Evolutionary conservation across 2,888 invertebrate genomes (phyloP).

Genomic region (Leptothorax acervorum): DNA sequence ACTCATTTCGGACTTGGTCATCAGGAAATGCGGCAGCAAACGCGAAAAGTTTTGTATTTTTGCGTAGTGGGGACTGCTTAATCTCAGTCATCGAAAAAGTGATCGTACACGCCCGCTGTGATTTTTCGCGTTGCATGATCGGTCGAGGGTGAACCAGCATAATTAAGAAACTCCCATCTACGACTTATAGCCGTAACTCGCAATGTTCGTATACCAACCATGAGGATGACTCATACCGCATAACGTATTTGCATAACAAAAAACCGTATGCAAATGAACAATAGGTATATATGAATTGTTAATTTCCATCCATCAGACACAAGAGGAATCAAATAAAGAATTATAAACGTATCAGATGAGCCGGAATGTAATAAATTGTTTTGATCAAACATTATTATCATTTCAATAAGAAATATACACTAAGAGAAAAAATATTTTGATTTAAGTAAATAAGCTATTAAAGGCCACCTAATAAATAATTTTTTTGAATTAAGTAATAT

Average conservation of each 20-base stretch:
- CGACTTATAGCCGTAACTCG: slow-evolving; percentile 19
- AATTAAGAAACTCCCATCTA: slow-evolving; percentile 41
- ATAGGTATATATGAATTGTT: slow-evolving; percentile 23
- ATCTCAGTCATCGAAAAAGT: slow-evolving; percentile 31
- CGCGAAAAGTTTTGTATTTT: background rate
- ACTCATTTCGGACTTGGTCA: background rate
- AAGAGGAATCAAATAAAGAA: background rate
- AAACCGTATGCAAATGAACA: slow-evolving; percentile 12
- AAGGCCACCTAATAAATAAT: too few relatives aligned
- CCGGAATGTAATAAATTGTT: background rate
- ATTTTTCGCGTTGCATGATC: slow-evolving; percentile 63
- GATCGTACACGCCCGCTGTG: background rate
- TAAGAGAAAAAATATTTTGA: too few relatives aligned
- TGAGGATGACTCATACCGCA: slow-evolving; percentile 22
- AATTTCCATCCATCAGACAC: slow-evolving; percentile 45
- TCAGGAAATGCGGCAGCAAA: background rate
- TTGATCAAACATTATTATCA: slow-evolving; percentile 1
- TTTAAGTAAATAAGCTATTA: too few relatives aligned
- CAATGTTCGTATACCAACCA: slow-evolving; percentile 17
- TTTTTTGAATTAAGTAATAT: too few relatives aligned
- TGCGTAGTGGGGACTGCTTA: background rate
- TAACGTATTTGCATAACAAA: slow-evolving; percentile 37
- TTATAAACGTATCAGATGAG: slow-evolving; percentile 4
- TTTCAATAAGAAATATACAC: background rate
- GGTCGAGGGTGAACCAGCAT: slow-evolving; percentile 61